A percentile compares a stretch with the other conserved stretches of the same genome.
These are phyloP conservation scores for Dryomyza anilis DNA, from an alignment of 2,888 invertebrate genomes.

Conservation along the genomic window DNA sequence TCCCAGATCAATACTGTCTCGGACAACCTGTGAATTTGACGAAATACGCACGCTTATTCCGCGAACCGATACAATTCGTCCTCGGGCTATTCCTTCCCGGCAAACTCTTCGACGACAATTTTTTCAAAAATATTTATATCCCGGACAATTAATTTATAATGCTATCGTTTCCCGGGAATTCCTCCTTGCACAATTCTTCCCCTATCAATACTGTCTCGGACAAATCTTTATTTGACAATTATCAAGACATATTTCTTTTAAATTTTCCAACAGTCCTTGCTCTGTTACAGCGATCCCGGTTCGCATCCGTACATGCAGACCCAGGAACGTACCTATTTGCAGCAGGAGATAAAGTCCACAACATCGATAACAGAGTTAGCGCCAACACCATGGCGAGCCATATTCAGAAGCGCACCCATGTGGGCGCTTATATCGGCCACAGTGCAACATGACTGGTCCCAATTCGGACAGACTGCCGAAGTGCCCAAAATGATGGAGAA, in stretches of 20 bases:
- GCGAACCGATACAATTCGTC: no score
- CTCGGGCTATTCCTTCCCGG: no score
- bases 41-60: no score
- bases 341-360: constrained; percentile 68
- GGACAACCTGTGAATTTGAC: neutral
- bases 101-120: no score
- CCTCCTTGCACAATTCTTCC: no score
- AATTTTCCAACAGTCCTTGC: constrained; percentile 64
- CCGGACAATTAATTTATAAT: no score
- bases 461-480: constrained; percentile 66
- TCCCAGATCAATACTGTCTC: no score
- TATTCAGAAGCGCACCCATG: constrained; percentile 70
- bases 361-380: constrained; percentile 65
- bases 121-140: no score
- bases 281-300: constrained; percentile 69
- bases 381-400: constrained; percentile 71
- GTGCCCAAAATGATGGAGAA: constrained; percentile 65
- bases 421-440: constrained; percentile 76
- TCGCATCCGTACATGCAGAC: constrained; percentile 74
- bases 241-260: neutral
- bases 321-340: constrained; percentile 68
- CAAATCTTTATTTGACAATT: neutral
- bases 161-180: neutral
- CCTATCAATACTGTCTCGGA: no score
- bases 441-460: constrained; percentile 67